Conservation (phyloP, 1,140 invertebrate genomes). For the Brachystomella parvula region DNA sequence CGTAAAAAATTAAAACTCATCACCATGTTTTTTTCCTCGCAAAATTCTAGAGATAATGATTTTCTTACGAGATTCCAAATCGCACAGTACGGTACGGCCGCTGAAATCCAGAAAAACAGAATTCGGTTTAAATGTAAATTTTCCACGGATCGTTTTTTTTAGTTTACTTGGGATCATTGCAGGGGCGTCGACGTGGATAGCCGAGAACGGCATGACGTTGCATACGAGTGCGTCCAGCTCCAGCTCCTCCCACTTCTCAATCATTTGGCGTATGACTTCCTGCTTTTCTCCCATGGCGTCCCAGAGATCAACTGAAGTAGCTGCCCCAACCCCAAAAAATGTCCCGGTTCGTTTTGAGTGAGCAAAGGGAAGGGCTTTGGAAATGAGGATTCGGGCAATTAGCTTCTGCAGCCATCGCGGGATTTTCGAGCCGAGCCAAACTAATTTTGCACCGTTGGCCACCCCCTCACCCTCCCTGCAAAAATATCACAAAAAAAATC, state of each 20-base stretch:
- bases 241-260: constrained; percentile 23
- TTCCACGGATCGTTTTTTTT: neutral
- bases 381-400: constrained; percentile 19
- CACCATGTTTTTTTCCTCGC: constrained; percentile 10
- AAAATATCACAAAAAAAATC: constrained; percentile 6
- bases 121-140: neutral
- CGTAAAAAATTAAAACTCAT: constrained; percentile 30
- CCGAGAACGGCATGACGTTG: constrained; percentile 34
- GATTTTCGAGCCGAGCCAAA: constrained; percentile 22
- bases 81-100: neutral
- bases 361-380: constrained; percentile 27
- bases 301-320: constrained; percentile 29
- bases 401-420: constrained; percentile 25
- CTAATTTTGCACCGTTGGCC: constrained; percentile 23
- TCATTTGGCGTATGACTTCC: constrained; percentile 22
- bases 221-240: constrained; percentile 31
- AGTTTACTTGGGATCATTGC: constrained; percentile 31
- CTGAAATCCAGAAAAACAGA: neutral
- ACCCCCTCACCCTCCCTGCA: constrained; percentile 34
- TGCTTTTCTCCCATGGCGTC: constrained; percentile 29
- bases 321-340: constrained; percentile 31
- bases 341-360: constrained; percentile 26
- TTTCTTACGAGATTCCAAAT: neutral
- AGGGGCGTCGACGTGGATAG: constrained; percentile 27
- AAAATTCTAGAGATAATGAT: neutral